Evolutionary conservation across 1,140 invertebrate species (phyloP), one percentile per base, ranked within the genome.

Genomic region (Octopus bimaculoides): DNA sequence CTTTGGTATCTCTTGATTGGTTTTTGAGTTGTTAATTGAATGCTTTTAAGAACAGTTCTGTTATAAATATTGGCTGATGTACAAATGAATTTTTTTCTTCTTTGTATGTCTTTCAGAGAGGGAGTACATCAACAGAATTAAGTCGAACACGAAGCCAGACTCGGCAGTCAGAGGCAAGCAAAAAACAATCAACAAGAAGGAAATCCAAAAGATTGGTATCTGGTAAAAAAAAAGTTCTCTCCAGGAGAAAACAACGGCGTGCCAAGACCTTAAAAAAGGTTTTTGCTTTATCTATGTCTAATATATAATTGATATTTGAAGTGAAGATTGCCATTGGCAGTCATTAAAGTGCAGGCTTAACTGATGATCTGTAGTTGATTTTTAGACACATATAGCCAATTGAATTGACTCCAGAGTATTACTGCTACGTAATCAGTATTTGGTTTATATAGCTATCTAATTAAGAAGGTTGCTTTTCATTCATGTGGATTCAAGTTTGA

Each of bases 131-230:
- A 5, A 76, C 75, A 7, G 17, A 14, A 76, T 17, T 76, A 41
- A 52, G 41, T 52, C 53, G 41, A 76, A 52, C 75, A 71, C 17
- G 66, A 71, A 71, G 66, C 26, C 66, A 71, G 26, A 71, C 66
- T 85, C 75, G 53, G 83, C 53, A 81, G 86, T 80, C 81, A 81
- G 81, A 81, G 82, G 81, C 41, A 87, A 80, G 17, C 86, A 82
- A 73, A 87, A 85, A 55, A 83, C 76, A 73, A 82, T 26, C 79
- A 87, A 75, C 54, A 78, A 87, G 54, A 92, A 82, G 84, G 85
- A 82, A 86, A 87, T 86, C 80, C 89, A 86, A 83, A 81, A 80
- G 80, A 79, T 71, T 41, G 3, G 54, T 52, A 79, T 5, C n/a
- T 75, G 71, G 12, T 17, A 69, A 73, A 79, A 53, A 54, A 77